Base-by-base conservation (phyloP, 2,113 vertebrate genomes). In the Myotis lucifugus region DNA sequence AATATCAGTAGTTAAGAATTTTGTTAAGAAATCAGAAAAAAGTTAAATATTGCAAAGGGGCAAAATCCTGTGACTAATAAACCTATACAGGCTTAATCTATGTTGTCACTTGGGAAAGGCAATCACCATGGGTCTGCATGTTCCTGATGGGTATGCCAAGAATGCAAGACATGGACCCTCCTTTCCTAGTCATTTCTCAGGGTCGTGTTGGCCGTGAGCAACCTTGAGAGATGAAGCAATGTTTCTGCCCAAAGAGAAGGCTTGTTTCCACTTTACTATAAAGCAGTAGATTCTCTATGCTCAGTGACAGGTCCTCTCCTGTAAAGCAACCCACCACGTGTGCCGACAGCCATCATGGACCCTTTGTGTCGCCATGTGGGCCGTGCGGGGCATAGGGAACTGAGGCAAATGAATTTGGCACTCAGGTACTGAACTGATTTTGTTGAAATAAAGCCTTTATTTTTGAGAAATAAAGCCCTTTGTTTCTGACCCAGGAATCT, bases 401-500 rank as follows among this genome's bases (percentile, higher is more conserved):
- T n/a, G 23, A 90, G 37, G 19, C 27, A 50, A 78, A 94, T 27
- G 15, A 83, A 54, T 3, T 0, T 50, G 23, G 81, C 25, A 54
- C 5, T 15, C 0, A 6, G 29, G 48, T 59, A 42, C 14, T n/a
- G 9, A 77, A 52, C 48, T 32, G 18, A 13, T 81, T 87, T 29
- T 59, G 17, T 18, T 21, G 8, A 89, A 95, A 93, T 64, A 67
- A 32, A 56, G 32, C 19, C 42, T 40, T 40, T 40, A 40, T 40
- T 40, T 40, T 40, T 56, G 17, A 95, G 34, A 89, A 95, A 93
- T 56, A 67, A 32, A 56, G 32, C 19, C 42, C 34, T 61, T 42
- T 85, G 23, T 32, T 92, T 85, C n/a, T 87, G 69, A 76, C 25
- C n/a, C 21, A 90, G 73, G 12, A 87, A 72, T 90, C 15, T 19